phyloP scores from a whole-genome alignment of 2,797 vertebrate genomes.

The Coilia nasus region DNA sequence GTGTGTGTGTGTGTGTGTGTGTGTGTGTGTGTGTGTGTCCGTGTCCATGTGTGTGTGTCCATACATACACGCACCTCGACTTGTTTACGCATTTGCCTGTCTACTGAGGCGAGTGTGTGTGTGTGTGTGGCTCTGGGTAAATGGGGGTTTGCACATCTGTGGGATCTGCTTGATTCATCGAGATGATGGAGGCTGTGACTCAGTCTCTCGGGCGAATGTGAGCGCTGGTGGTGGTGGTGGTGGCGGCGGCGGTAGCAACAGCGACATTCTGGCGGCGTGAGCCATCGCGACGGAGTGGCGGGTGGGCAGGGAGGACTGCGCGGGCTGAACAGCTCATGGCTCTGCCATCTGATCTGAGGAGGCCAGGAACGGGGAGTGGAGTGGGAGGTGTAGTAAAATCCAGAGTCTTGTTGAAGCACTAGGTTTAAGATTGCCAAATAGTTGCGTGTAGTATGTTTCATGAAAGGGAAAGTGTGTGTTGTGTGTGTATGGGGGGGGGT shows the following conservation, averaged over 20 bases:
- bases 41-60: background rate
- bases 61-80: background rate
- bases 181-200: conserved; percentile 42
- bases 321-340: background rate
- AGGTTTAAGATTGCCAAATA: background rate
- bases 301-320: background rate
- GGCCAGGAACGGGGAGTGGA: background rate
- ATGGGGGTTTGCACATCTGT: conserved; percentile 22
- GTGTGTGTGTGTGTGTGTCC: background rate
- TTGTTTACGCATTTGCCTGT: background rate
- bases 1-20: background rate
- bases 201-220: conserved; percentile 43
- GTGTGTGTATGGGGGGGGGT: background rate
- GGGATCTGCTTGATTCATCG: conserved; percentile 43
- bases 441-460: background rate
- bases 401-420: background rate
- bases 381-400: background rate
- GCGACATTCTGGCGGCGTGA: background rate
- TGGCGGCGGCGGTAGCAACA: background rate
- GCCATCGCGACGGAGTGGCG: background rate
- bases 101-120: no score
- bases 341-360: background rate
- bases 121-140: background rate
- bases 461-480: background rate
- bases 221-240: background rate